Evolutionary conservation across 1,140 invertebrate genomes (phyloP).

Genomic region (Dinothrombium tinctorium): DNA sequence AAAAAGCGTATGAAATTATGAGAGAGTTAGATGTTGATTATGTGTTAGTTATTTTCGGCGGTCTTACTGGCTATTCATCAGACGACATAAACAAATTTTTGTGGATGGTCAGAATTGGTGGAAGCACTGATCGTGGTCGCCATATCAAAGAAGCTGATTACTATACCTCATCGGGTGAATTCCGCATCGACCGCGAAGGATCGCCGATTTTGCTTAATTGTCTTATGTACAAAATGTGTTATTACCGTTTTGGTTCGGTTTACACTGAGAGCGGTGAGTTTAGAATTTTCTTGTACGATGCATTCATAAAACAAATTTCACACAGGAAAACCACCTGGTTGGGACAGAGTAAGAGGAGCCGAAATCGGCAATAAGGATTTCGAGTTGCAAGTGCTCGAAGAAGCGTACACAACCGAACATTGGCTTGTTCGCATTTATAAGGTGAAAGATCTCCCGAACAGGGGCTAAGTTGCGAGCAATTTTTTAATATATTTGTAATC

Average conservation of each 20-base stretch:
- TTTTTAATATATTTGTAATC: too few relatives aligned
- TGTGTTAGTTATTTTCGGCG: constrained; percentile 92
- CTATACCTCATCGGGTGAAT: constrained; percentile 78
- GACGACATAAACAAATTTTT: constrained; percentile 98
- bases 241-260: constrained; percentile 74
- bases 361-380: constrained; percentile 90
- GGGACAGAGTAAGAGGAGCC: constrained; percentile 64
- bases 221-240: constrained; percentile 91
- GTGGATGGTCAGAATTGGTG: constrained; percentile 97
- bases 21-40: constrained; percentile 88
- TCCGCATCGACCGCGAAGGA: constrained; percentile 72
- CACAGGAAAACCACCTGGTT: constrained; percentile 50
- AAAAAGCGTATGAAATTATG: constrained; percentile 94
- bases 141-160: constrained; percentile 93
- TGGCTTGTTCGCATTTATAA: constrained; percentile 92
- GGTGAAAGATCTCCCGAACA: constrained; percentile 61
- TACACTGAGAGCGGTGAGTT: constrained; percentile 72
- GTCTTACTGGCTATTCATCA: constrained; percentile 89
- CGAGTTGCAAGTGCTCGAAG: constrained; percentile 69
- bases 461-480: too few relatives aligned
- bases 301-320: not conserved
- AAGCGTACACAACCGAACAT: constrained; percentile 84
- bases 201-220: constrained; percentile 63
- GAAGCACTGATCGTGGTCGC: constrained; percentile 71
- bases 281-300: not conserved